Percentiles rank a stretch among this genome's conserved stretches.
These are phyloP conservation scores for Atethmia centrago DNA, from an alignment of 2,888 invertebrate genomes.

Conservation along the genomic window DNA sequence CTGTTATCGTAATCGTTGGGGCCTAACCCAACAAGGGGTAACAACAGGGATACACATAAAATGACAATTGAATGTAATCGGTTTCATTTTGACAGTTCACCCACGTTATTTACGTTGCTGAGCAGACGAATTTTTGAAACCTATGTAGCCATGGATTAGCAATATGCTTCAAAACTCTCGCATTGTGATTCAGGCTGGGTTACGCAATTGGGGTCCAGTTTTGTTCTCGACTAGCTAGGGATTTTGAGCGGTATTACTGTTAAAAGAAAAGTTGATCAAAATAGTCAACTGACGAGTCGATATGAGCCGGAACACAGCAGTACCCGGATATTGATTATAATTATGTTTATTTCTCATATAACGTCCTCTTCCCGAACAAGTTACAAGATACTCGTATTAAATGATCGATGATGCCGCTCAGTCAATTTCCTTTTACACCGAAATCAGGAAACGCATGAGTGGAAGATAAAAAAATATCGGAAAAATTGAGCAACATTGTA, in stretches of 20 bases:
- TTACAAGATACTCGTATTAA: background rate
- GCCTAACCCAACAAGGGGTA: background rate
- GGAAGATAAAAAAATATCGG: constrained; percentile 28
- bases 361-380: background rate
- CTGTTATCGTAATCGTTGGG: too few relatives aligned
- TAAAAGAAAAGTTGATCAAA: background rate
- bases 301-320: background rate
- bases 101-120: too few relatives aligned
- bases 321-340: background rate
- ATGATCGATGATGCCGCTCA: background rate
- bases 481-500: constrained; percentile 42
- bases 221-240: background rate
- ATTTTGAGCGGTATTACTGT: background rate
- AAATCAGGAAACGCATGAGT: constrained; percentile 15
- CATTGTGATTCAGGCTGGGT: too few relatives aligned
- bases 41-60: too few relatives aligned
- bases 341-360: background rate
- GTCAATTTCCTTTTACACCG: constrained; percentile 13
- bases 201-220: too few relatives aligned
- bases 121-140: too few relatives aligned
- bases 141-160: too few relatives aligned
- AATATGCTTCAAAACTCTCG: too few relatives aligned
- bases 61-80: too few relatives aligned
- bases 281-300: background rate
- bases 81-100: too few relatives aligned